phyloP scores from a whole-genome alignment of 1,140 invertebrate genomes.

The Chironomus tepperi region DNA sequence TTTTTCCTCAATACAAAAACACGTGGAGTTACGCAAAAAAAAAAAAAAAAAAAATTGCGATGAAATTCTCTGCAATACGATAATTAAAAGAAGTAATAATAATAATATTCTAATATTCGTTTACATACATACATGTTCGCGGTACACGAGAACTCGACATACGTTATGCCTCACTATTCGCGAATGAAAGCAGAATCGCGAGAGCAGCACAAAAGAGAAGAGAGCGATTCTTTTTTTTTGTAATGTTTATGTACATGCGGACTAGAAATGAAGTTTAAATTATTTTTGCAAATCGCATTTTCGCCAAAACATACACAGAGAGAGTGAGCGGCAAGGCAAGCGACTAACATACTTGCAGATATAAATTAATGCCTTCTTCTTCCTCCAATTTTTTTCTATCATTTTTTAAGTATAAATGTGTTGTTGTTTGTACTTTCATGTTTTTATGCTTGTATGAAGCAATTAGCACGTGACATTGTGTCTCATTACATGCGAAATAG shows the following conservation, averaged over 20 bases:
- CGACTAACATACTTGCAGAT: neutral
- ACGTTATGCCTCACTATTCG: no score
- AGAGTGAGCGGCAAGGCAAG: no score
- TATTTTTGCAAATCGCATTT: neutral
- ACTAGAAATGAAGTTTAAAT: neutral
- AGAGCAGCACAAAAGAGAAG: neutral
- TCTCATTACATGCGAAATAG: neutral
- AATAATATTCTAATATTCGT: no score
- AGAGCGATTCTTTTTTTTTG: neutral
- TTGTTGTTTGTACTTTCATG: neutral
- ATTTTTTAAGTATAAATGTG: neutral
- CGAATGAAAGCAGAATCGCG: no score
- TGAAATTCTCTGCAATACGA: no score
- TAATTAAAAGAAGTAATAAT: no score
- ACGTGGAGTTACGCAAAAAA: no score
- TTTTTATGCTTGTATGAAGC: neutral
- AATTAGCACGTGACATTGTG: neutral
- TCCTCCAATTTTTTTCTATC: neutral
- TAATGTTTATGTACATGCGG: neutral
- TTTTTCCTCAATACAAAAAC: no score
- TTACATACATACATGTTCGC: no score
- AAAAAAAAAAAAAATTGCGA: no score
- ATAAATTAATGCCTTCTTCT: neutral
- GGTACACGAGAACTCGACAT: no score
- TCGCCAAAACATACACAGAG: neutral